Evolutionary conservation across 2,797 vertebrate species (phyloP).

Genomic region (Acridotheres tristis): DNA sequence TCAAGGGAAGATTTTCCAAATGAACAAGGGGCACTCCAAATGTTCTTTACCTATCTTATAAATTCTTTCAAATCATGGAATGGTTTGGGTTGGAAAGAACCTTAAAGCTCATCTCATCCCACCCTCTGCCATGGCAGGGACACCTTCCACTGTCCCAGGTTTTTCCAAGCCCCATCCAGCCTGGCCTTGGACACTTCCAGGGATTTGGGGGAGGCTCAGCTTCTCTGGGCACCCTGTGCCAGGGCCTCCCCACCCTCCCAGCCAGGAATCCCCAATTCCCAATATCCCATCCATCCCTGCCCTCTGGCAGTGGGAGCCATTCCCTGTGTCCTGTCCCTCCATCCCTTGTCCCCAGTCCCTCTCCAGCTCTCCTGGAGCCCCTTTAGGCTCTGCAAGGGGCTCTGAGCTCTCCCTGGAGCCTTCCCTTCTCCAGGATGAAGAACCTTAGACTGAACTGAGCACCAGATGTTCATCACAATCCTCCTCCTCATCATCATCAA

Average conservation of each 20-base stretch:
- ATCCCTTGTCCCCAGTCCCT: not conserved
- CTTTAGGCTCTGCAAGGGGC: rapidly evolving
- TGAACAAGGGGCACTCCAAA: not conserved
- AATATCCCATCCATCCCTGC: not conserved
- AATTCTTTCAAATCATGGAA: not conserved
- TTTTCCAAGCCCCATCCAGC: rapidly evolving
- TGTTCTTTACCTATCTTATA: not conserved
- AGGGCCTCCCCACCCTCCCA: rapidly evolving
- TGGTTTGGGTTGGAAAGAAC: not conserved
- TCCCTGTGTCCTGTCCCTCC: not conserved
- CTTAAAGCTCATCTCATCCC: rapidly evolving
- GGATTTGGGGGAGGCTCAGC: not conserved
- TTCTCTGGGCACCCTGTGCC: rapidly evolving
- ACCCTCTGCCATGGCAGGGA: not conserved
- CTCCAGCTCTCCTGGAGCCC: not conserved
- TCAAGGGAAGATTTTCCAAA: not conserved
- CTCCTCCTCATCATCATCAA: not conserved
- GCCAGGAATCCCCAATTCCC: rapidly evolving
- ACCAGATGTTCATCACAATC: not conserved
- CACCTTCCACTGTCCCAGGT: rapidly evolving
- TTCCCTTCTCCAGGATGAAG: not conserved
- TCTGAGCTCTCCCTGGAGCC: not conserved
- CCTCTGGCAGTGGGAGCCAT: not conserved
- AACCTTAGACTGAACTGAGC: not conserved
- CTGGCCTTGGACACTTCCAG: not conserved